Base-by-base conservation (phyloP, 2,113 vertebrate genomes). In the Chascanopsetta lugubris region DNA sequence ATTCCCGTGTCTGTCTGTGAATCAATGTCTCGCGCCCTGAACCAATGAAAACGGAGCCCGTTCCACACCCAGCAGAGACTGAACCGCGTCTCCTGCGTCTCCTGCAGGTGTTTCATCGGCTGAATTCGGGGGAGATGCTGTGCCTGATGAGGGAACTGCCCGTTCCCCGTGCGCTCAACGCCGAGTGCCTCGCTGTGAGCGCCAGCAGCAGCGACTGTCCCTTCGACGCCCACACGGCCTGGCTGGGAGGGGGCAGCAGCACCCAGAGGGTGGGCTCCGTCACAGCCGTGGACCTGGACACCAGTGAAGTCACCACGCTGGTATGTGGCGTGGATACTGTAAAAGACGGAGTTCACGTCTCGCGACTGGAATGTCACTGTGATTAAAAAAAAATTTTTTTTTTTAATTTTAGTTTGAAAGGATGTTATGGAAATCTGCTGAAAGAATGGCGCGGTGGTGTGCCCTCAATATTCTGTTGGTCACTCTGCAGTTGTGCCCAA, bases 221-320 rank as follows among this genome's bases (percentile, higher is more conserved):
- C 0, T 45, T 46, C 0, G 22, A 6, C 26, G 85, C 73, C 22
- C 76, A 85, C 10, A 77, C 67, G 9, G 84, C 93, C 72, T 97
- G 95, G 94, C 80, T 98, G 57, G 97, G 96, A 22, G 94, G 94
- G 4, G 95, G 97, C 22, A 94, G 93, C 86, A 91, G 94, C 46
- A 92, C 89, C 67, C 85, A 64, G 36, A 92, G 90, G 51, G 80
- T 75, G 22, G 95, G 95, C 55, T 94, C 92, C 15, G 72, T 98
- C 62, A 92, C 93, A 0, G 88, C 90, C 29, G 80, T 97, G 34
- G 91, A 97, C 72, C 82, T 98, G 66, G 92, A 92, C 69, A 93
- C 91, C 13, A 89, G 91, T 72, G 84, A 32, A 13, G 83, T 88
- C 62, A 90, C 80, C 3, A 90, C 84, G 49, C 90, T 94, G 95